Conservation (phyloP, 2,797 vertebrate genomes). For the Molossus alvarezi region DNA sequence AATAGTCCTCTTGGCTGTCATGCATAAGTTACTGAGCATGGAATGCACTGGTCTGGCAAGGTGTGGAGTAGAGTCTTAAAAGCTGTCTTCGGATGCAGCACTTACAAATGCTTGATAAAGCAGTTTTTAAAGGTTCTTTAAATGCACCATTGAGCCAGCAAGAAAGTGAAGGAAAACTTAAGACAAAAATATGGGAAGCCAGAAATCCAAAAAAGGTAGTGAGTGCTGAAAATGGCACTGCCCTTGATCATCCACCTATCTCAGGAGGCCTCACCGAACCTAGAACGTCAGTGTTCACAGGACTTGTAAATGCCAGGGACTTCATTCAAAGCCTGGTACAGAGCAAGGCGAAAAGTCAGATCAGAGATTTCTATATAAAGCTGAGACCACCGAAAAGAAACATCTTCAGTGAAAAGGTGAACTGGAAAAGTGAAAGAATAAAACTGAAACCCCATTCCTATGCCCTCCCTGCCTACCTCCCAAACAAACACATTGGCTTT, state of each 20-base stretch:
- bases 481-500: background rate
- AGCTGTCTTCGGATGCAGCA: background rate
- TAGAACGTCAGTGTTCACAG: background rate
- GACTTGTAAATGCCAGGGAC: background rate
- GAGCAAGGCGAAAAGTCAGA: conserved; percentile 26
- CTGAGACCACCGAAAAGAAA: background rate
- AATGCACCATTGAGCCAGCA: background rate
- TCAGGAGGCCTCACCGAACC: background rate
- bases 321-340: background rate
- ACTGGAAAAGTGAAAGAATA: background rate
- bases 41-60: background rate
- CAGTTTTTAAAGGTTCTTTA: conserved; percentile 32
- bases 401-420: background rate
- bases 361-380: background rate
- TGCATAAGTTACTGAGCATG: background rate
- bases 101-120: conserved; percentile 3
- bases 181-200: background rate
- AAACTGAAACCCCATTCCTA: background rate
- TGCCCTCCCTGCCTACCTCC: accelerated
- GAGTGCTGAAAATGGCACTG: background rate
- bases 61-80: background rate
- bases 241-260: background rate
- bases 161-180: conserved; percentile 38
- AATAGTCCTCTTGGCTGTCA: background rate
- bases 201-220: background rate